A percentile compares a stretch with the other conserved stretches of the same genome.
Conservation (phyloP, 2,888 invertebrate genomes). For the Amphipyra berbera region DNA sequence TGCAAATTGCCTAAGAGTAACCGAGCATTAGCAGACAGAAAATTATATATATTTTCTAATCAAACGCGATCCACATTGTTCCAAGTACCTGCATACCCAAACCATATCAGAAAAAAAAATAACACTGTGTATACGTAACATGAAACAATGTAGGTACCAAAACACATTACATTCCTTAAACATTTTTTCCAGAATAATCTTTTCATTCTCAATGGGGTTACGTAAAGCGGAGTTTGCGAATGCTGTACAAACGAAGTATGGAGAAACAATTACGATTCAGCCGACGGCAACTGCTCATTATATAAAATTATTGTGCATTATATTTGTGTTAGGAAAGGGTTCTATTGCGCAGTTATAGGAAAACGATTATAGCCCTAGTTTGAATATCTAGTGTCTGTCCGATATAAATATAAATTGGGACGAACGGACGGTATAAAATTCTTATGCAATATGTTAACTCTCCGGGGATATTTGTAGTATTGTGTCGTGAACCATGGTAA, state of each 20-base stretch:
- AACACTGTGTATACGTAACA: constrained; percentile 7
- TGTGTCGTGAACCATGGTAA: too few relatives aligned
- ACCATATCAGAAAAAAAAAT: too few relatives aligned
- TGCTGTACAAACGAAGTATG: constrained; percentile 19
- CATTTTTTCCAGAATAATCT: constrained; percentile 16
- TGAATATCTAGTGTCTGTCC: constrained; percentile 14
- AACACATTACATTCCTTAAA: constrained; percentile 13
- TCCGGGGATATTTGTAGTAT: too few relatives aligned
- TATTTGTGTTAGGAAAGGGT: constrained; percentile 21
- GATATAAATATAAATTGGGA: background rate
- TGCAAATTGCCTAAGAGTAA: too few relatives aligned
- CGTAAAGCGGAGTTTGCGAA: constrained; percentile 24
- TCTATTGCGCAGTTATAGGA: constrained; percentile 22
- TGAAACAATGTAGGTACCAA: constrained; percentile 14
- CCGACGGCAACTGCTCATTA: constrained; percentile 25
- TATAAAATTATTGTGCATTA: constrained; percentile 29
- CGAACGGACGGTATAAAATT: background rate
- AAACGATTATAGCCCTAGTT: constrained; percentile 25
- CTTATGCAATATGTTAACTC: too few relatives aligned
- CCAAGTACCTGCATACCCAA: too few relatives aligned
- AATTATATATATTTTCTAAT: too few relatives aligned
- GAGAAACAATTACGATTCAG: constrained; percentile 33
- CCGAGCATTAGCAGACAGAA: too few relatives aligned
- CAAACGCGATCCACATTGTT: too few relatives aligned
- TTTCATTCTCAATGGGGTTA: constrained; percentile 27